A percentile compares a stretch with the other conserved stretches of the same genome.
Evolutionary conservation across 2,113 vertebrate genomes (phyloP).

Genomic region (Chunga burmeisteri): DNA sequence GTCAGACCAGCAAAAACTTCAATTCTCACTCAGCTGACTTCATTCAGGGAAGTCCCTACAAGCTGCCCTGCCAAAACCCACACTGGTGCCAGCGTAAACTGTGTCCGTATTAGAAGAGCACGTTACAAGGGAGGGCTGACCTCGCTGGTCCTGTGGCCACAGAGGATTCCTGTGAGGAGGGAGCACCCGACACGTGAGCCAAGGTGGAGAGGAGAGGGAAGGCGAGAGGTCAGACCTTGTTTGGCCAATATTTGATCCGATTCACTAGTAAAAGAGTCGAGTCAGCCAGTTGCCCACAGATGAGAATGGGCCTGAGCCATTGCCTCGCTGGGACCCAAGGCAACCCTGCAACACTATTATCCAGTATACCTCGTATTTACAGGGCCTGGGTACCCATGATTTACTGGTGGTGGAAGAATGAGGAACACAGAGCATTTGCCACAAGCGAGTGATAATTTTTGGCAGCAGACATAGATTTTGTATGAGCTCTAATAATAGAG

Average conservation of each 20-base stretch:
- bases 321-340: not conserved
- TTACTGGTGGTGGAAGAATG: not conserved
- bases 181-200: accelerated
- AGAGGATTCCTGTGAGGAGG: not conserved
- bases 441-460: not conserved
- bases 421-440: not conserved
- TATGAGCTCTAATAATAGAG: not conserved
- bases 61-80: not conserved
- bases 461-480: not conserved
- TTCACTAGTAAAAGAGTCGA: not conserved
- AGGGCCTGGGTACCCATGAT: not conserved
- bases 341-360: not conserved
- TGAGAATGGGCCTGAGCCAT: not conserved
- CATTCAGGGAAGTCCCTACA: not conserved
- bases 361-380: not conserved
- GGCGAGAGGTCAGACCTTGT: not conserved
- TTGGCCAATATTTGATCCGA: not conserved
- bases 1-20: not conserved
- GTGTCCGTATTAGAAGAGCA: not conserved
- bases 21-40: not conserved
- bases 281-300: not conserved
- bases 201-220: not conserved
- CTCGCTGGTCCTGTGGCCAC: accelerated
- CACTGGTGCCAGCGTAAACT: not conserved
- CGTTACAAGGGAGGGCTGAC: not conserved